These are phyloP conservation scores for Orgyia antiqua DNA, from an alignment of 2,888 invertebrate species.

Conservation along the genomic window DNA sequence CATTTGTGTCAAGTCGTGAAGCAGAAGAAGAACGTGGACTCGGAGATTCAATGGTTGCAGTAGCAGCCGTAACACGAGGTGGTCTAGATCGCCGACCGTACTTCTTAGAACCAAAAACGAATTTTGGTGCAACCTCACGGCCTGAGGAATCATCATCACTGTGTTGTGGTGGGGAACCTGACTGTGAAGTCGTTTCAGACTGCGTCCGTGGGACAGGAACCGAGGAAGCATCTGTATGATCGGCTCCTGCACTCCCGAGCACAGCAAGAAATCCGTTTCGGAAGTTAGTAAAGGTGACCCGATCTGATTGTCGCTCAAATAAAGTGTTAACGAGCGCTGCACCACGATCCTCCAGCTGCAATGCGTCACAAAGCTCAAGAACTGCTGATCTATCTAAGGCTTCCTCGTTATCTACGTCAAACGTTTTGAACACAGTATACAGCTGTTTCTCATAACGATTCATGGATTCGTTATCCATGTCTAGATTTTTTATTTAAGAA, in stretches of 20 bases:
- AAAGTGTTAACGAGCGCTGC: conserved; percentile 80
- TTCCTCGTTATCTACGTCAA: conserved; percentile 83
- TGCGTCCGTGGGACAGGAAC: conserved; percentile 26
- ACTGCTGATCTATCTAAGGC: conserved; percentile 83
- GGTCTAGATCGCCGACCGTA: conserved; percentile 86
- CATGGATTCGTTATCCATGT: conserved; percentile 62
- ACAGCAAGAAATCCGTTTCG: conserved; percentile 85
- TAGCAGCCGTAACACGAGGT: conserved; percentile 37
- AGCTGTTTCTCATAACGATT: conserved; percentile 91
- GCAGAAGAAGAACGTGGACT: conserved; percentile 50
- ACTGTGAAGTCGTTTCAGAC: conserved; percentile 20
- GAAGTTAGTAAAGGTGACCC: conserved; percentile 84
- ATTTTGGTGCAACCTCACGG: conserved; percentile 85
- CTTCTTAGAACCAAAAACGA: conserved; percentile 85
- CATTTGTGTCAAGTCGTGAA: conserved; percentile 47
- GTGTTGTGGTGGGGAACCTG: conserved; percentile 28
- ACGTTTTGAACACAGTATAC: conserved; percentile 87
- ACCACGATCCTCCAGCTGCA: conserved; percentile 87
- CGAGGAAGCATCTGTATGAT: conserved; percentile 7
- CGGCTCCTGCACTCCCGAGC: conserved; percentile 75
- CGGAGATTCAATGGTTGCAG: conserved; percentile 24
- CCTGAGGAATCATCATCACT: conserved; percentile 79
- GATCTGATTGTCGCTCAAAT: conserved; percentile 67
- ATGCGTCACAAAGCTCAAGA: conserved; percentile 83
- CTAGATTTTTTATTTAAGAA: conserved; percentile 9